Conservation (phyloP, 2,888 invertebrate genomes). For the Melipona bicolor region DNA sequence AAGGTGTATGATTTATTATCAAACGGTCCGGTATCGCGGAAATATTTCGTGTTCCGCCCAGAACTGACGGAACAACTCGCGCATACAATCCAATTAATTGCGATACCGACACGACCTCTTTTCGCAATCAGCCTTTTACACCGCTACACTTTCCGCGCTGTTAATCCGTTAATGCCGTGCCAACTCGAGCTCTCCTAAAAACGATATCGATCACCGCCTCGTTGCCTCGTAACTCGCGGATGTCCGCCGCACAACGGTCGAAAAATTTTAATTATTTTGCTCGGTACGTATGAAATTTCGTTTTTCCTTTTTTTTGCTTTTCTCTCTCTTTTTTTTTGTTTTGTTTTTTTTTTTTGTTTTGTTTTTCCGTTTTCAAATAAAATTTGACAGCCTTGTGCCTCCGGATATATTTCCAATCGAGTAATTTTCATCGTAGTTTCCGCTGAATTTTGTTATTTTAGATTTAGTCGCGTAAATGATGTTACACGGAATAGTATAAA, state of each 20-base stretch:
- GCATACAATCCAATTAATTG: conserved; percentile 55
- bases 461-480: not conserved
- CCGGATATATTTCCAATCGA: too few relatives aligned
- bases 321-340: too few relatives aligned
- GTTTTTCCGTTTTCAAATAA: too few relatives aligned
- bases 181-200: conserved; percentile 28
- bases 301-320: too few relatives aligned
- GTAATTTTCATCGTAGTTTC: too few relatives aligned
- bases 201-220: conserved; percentile 45
- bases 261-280: conserved; percentile 35
- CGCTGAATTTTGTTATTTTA: too few relatives aligned
- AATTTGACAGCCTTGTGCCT: too few relatives aligned
- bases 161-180: conserved; percentile 55
- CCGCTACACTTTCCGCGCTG: conserved; percentile 46
- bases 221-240: not conserved
- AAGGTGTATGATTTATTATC: conserved; percentile 25
- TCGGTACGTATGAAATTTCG: not conserved
- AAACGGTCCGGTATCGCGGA: conserved; percentile 20
- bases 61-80: conserved; percentile 10
- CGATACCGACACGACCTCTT: conserved; percentile 40
- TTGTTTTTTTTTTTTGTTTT: too few relatives aligned
- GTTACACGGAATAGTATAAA: too few relatives aligned
- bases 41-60: conserved; percentile 37
- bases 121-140: conserved; percentile 49
- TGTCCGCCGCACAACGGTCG: not conserved